Evolutionary conservation across 2,888 invertebrate species (phyloP).

Genomic region (Heliconius charithonia): DNA sequence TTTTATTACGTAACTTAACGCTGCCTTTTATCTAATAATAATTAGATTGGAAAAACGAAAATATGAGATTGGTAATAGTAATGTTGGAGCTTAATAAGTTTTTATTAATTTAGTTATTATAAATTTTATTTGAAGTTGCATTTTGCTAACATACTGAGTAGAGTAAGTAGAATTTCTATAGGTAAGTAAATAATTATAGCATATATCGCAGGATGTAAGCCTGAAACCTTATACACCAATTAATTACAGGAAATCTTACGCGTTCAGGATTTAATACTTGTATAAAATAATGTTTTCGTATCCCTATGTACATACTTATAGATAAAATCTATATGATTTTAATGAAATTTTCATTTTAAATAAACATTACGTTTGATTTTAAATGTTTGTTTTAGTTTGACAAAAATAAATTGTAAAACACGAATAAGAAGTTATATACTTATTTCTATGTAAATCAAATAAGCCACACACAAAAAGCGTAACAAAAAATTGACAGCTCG

Average conservation of each 20-base stretch:
- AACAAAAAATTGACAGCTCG: background rate
- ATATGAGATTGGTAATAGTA: background rate
- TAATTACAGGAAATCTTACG: conserved; percentile 27
- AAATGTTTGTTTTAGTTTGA: too few relatives aligned
- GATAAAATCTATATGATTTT: background rate
- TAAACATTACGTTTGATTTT: too few relatives aligned
- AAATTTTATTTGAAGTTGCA: background rate
- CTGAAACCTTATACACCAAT: conserved; percentile 29
- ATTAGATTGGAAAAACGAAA: background rate
- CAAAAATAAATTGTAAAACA: too few relatives aligned
- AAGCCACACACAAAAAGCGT: background rate
- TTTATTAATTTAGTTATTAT: background rate
- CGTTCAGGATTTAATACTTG: background rate
- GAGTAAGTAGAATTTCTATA: conserved; percentile 11
- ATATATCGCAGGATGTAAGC: conserved; percentile 25
- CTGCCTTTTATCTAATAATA: background rate
- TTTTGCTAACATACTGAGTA: background rate
- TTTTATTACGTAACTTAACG: background rate
- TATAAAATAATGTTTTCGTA: background rate
- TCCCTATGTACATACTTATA: background rate
- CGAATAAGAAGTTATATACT: too few relatives aligned
- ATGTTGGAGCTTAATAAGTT: too few relatives aligned
- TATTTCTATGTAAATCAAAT: background rate
- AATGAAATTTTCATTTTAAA: background rate
- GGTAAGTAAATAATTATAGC: conserved; percentile 15